phyloP scores from a whole-genome alignment of 2,797 vertebrate genomes.

The Pempheris klunzingeri region DNA sequence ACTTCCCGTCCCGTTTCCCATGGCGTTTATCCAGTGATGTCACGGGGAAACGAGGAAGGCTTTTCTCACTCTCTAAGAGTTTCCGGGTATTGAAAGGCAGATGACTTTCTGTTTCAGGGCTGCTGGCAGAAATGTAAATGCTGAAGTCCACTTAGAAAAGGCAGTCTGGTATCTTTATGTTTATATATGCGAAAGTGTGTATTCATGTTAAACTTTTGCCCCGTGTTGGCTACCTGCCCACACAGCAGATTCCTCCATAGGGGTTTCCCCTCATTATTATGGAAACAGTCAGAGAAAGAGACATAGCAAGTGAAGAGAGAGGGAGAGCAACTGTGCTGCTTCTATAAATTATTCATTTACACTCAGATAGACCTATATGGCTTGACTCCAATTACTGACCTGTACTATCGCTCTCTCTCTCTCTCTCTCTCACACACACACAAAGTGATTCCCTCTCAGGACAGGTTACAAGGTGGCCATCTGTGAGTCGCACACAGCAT shows the following conservation, averaged over 20 bases:
- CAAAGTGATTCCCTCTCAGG: slow-evolving; percentile 31
- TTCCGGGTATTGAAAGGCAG: slow-evolving; percentile 70
- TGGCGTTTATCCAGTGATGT: slow-evolving; percentile 75
- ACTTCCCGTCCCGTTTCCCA: slow-evolving; percentile 82
- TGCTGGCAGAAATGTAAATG: slow-evolving; percentile 2
- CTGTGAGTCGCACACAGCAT: slow-evolving; percentile 39
- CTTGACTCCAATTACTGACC: slow-evolving; percentile 76
- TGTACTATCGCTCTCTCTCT: slow-evolving; percentile 1
- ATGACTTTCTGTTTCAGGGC: slow-evolving; percentile 47
- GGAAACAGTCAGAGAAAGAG: slow-evolving; percentile 38
- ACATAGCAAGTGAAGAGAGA: slow-evolving; percentile 1
- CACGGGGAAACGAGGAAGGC: slow-evolving; percentile 64
- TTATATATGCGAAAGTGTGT: not conserved
- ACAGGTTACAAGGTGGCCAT: slow-evolving; percentile 47
- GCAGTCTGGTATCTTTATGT: not conserved
- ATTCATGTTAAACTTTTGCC: slow-evolving; percentile 45
- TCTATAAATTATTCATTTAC: slow-evolving; percentile 77
- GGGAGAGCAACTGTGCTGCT: slow-evolving; percentile 30
- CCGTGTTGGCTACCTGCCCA: slow-evolving; percentile 41
- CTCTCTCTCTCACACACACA: slow-evolving; percentile 10
- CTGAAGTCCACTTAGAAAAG: not conserved
- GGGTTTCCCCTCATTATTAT: slow-evolving; percentile 55
- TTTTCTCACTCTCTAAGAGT: slow-evolving; percentile 46
- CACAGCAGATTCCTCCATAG: slow-evolving; percentile 23
- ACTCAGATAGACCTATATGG: slow-evolving; percentile 55